Percentiles rank a stretch among this genome's conserved stretches.
phyloP scores from a whole-genome alignment of 2,888 invertebrate species.

The Strigamia transsilvanica region DNA sequence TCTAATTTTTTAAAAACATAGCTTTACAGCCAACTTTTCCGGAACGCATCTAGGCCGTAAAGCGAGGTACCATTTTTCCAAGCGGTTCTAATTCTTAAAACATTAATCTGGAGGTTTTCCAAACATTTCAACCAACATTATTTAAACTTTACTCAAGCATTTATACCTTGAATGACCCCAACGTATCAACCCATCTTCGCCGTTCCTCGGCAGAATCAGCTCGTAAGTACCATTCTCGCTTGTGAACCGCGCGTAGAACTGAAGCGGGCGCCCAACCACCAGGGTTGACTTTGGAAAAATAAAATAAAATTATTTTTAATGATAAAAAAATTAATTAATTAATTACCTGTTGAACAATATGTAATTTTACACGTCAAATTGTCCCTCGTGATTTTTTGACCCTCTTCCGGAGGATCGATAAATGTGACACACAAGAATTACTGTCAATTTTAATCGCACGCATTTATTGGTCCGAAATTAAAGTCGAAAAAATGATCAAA shows the following conservation, averaged over 20 bases:
- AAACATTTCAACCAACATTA: too few species aligned
- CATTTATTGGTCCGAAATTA: constrained; percentile 80
- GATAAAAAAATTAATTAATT: too few species aligned
- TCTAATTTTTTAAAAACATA: too few species aligned
- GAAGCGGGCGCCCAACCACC: constrained; percentile 99
- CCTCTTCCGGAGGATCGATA: constrained; percentile 79
- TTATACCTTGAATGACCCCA: constrained; percentile 87
- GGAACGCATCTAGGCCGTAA: too few species aligned
- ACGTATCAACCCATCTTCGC: constrained; percentile 91
- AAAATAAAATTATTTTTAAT: neutral
- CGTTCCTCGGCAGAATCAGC: constrained; percentile 88
- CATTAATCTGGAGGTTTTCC: too few species aligned
- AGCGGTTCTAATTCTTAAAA: too few species aligned
- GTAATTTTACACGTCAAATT: constrained; percentile 97
- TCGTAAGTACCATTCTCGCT: constrained; percentile 97
- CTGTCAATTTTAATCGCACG: constrained; percentile 93
- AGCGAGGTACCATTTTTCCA: too few species aligned
- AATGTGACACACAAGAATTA: constrained; percentile 95
- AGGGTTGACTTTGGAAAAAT: constrained; percentile 82
- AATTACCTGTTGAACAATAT: constrained; percentile 94
- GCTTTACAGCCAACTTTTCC: too few species aligned
- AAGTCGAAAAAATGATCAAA: too few species aligned
- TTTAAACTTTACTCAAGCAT: too few species aligned
- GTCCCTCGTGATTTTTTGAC: constrained; percentile 77
- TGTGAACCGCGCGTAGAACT: constrained; percentile 95